phyloP scores from a whole-genome alignment of 2,113 vertebrate genomes.

The Mus spicilegus region DNA sequence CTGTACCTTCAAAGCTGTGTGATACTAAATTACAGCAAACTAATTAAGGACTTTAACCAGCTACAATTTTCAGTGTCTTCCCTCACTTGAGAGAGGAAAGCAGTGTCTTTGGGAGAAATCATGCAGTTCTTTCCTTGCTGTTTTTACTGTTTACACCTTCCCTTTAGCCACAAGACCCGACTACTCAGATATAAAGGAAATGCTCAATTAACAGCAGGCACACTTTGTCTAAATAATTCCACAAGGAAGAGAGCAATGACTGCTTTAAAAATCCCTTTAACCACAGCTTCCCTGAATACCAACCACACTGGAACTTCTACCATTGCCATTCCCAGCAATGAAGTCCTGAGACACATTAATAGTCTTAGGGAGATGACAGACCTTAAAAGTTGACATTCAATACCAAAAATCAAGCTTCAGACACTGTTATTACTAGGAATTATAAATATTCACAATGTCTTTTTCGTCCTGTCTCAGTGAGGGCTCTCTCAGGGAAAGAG shows the following conservation, averaged over 20 bases:
- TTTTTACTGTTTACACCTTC: background rate
- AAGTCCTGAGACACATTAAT: background rate
- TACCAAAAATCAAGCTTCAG: constrained; percentile 27
- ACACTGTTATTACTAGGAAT: background rate
- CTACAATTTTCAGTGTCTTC: constrained; percentile 10
- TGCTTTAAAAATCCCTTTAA: constrained; percentile 1
- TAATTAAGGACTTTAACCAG: constrained; percentile 26
- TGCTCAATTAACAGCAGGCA: background rate
- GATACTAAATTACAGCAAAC: constrained; percentile 52
- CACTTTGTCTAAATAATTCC: constrained; percentile 5
- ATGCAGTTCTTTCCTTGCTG: too few species aligned
- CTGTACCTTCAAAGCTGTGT: constrained; percentile 23
- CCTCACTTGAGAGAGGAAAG: background rate
- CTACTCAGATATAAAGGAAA: constrained; percentile 20
- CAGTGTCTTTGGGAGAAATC: background rate
- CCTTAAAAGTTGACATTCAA: constrained; percentile 20
- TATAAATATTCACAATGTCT: background rate
- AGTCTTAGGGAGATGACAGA: background rate
- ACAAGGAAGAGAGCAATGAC: background rate
- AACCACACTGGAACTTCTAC: constrained; percentile 5
- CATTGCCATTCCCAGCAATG: background rate
- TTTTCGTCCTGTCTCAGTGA: constrained; percentile 32
- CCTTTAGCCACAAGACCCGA: background rate
- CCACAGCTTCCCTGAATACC: background rate
- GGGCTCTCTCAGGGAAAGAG: background rate